A percentile compares a stretch with the other conserved stretches of the same genome.
Evolutionary conservation across 2,113 vertebrate species (phyloP).

Genomic region (Rhinolophus ferrumequinum): DNA sequence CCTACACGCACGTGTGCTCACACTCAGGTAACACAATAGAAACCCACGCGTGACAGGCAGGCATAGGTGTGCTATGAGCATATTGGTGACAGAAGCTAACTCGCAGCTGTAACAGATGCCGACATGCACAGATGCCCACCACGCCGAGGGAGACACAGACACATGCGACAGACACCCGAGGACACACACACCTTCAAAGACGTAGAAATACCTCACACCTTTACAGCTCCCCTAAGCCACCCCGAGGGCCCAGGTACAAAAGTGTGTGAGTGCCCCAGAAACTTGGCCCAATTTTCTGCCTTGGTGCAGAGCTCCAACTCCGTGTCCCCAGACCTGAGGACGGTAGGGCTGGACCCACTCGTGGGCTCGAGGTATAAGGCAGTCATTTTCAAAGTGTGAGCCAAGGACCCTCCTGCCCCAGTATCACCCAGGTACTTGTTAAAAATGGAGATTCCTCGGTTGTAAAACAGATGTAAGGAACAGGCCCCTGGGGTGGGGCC

Average conservation of each 20-base stretch:
- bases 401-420: neutral
- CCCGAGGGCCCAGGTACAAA: neutral
- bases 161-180: neutral
- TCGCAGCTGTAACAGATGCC: neutral
- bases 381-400: neutral
- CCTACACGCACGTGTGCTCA: too few relatives aligned
- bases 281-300: neutral
- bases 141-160: neutral
- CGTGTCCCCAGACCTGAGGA: neutral
- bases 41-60: neutral
- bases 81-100: neutral
- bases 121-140: neutral
- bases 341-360: neutral
- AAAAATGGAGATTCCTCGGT: neutral
- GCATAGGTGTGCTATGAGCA: neutral
- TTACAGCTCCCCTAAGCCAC: neutral
- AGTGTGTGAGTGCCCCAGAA: neutral
- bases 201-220: neutral
- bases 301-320: neutral
- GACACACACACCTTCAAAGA: neutral
- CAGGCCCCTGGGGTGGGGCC: neutral
- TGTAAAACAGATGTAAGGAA: neutral
- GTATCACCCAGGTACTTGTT: neutral
- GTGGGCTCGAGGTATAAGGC: neutral
- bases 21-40: neutral